Conservation (phyloP, 2,888 invertebrate species). For the Dicroscelio sp. region DNA sequence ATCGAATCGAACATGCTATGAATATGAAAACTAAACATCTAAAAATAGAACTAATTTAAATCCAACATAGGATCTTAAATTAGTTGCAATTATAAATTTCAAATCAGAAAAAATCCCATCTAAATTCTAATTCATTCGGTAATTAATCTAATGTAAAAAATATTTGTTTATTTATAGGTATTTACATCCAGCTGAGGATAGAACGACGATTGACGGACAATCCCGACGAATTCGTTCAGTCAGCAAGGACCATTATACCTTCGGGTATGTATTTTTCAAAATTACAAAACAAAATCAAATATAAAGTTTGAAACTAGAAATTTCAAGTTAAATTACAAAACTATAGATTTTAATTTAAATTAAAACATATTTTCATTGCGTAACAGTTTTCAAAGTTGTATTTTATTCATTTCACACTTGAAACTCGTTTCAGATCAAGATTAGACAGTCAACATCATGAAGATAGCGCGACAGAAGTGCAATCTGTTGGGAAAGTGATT, state of each 20-base stretch:
- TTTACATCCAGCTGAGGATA: conserved; percentile 85
- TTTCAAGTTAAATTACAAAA: background rate
- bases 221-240: conserved; percentile 88
- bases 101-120: too few species aligned
- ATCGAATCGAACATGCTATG: too few species aligned
- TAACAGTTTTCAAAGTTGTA: background rate
- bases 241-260: conserved; percentile 90
- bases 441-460: conserved; percentile 59
- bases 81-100: too few species aligned
- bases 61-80: too few species aligned
- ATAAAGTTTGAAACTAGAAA: background rate
- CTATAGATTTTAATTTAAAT: background rate
- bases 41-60: too few species aligned
- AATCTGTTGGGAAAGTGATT: conserved; percentile 86
- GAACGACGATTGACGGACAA: conserved; percentile 88
- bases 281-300: conserved; percentile 2
- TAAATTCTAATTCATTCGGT: too few species aligned
- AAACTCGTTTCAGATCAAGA: conserved; percentile 71
- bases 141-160: background rate
- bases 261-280: conserved; percentile 86
- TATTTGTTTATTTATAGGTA: conserved; percentile 61
- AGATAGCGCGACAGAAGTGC: conserved; percentile 60
- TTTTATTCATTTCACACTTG: background rate
- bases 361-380: background rate
- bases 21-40: too few species aligned